Evolutionary conservation across 2,888 invertebrate species (phyloP).

Genomic region (Oscheius sp.): DNA sequence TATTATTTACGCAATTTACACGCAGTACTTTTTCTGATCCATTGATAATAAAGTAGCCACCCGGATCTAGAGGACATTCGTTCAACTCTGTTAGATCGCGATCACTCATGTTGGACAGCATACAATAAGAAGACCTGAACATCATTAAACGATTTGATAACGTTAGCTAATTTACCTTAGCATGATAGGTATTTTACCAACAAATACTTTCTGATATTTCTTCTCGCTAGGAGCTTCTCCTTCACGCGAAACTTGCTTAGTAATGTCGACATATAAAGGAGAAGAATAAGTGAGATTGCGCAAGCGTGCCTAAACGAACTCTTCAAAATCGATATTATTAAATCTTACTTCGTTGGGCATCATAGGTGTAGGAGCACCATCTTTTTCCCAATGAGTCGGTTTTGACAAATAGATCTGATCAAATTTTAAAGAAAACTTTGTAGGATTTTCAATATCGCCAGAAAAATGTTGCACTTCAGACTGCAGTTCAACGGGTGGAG

Average conservation of each 20-base stretch:
- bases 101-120: conserved; percentile 92
- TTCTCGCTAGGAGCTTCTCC: conserved; percentile 85
- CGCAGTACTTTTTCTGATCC: conserved; percentile 91
- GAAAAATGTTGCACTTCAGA: conserved; percentile 97
- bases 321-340: background rate
- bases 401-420: conserved; percentile 99
- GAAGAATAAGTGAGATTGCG: conserved; percentile 91
- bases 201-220: conserved; percentile 81
- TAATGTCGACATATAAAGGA: conserved; percentile 97
- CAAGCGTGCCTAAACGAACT: conserved; percentile 81
- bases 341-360: conserved; percentile 90
- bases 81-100: conserved; percentile 99
- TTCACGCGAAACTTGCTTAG: conserved; percentile 83
- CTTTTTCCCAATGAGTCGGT: conserved; percentile 99
- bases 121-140: conserved; percentile 90
- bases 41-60: conserved; percentile 98
- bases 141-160: background rate
- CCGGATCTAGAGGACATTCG: conserved; percentile 98
- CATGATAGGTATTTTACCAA: conserved; percentile 98
- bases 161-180: conserved; percentile 75
- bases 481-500: conserved; percentile 91
- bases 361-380: conserved; percentile 98
- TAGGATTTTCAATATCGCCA: conserved; percentile 76
- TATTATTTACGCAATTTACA: background rate
- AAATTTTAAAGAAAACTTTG: conserved; percentile 92